Evolutionary conservation across 2,888 invertebrate species (phyloP).

Genomic region (Chrysomela aeneicollis): DNA sequence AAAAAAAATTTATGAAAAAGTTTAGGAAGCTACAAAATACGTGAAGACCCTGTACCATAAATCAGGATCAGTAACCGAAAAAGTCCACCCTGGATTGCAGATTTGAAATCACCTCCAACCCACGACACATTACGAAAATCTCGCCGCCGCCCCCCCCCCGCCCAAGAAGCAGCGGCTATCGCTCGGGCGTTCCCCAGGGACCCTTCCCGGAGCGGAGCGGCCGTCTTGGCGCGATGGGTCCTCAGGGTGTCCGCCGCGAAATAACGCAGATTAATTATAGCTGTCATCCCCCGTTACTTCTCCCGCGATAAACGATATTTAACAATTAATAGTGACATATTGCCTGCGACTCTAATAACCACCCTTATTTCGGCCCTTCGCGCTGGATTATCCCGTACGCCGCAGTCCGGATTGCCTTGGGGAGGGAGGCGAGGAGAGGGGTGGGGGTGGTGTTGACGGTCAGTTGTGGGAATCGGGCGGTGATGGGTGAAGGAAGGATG

Average conservation of each 20-base stretch:
- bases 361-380: constrained; percentile 45
- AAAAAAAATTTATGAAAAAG: too few species aligned
- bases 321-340: constrained; percentile 62
- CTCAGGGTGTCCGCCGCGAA: constrained; percentile 55
- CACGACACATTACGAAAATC: too few species aligned
- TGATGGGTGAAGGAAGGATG: neutral
- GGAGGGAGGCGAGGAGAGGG: neutral
- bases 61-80: too few species aligned
- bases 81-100: too few species aligned
- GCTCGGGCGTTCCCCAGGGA: constrained; percentile 19
- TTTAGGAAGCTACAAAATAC: too few species aligned
- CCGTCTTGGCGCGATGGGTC: constrained; percentile 53
- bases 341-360: constrained; percentile 52
- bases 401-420: neutral
- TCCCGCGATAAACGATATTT: constrained; percentile 62
- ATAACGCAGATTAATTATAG: constrained; percentile 63
- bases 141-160: neutral
- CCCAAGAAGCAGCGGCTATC: neutral
- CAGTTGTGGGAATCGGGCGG: neutral
- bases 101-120: too few species aligned
- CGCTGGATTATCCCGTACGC: constrained; percentile 34
- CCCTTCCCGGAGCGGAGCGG: constrained; percentile 28
- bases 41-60: too few species aligned
- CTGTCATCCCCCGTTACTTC: constrained; percentile 62
- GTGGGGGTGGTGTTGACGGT: neutral